A percentile compares a stretch with the other conserved stretches of the same genome.
phyloP scores from a whole-genome alignment of 2,797 vertebrate genomes.

The Steatocranus sp. region DNA sequence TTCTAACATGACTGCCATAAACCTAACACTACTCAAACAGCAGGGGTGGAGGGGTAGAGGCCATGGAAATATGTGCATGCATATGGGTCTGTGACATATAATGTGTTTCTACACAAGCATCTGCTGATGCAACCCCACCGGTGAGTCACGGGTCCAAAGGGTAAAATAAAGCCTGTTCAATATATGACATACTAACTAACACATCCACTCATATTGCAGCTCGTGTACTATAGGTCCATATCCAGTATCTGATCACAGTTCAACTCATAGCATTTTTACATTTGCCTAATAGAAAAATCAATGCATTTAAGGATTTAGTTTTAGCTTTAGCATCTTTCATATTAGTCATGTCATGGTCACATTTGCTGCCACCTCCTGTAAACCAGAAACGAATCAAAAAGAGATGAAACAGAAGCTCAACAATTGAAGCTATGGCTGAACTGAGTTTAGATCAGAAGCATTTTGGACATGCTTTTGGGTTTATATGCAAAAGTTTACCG shows the following conservation, averaged over 20 bases:
- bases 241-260: background rate
- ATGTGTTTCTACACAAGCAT: background rate
- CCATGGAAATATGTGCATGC: background rate
- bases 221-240: background rate
- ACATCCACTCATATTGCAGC: background rate
- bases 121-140: background rate
- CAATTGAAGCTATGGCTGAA: background rate
- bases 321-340: background rate
- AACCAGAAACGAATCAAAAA: accelerated
- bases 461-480: background rate
- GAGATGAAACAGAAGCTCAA: background rate
- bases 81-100: background rate
- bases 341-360: background rate
- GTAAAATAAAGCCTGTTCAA: background rate
- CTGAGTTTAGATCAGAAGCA: background rate
- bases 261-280: background rate
- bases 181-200: background rate
- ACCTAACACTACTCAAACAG: slow-evolving; percentile 74
- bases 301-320: background rate
- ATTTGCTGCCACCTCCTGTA: background rate
- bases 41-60: slow-evolving; percentile 56
- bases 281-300: background rate
- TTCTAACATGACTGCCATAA: slow-evolving; percentile 63
- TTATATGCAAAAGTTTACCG: background rate
- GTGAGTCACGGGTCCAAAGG: background rate